Conservation (phyloP, 2,888 invertebrate genomes). For the Lypha dubia region DNA sequence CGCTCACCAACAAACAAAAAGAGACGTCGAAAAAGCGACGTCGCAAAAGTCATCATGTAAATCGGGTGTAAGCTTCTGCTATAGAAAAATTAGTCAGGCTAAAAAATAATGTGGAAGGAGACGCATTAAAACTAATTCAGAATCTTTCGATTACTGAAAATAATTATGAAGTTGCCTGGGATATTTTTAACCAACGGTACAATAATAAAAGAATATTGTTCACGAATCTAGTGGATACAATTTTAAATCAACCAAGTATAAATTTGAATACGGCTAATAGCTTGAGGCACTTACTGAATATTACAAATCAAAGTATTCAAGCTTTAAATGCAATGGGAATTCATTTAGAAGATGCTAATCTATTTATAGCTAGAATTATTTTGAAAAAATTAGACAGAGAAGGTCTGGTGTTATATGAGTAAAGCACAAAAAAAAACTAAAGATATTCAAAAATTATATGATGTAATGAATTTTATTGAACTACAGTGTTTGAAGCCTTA, state of each 20-base stretch:
- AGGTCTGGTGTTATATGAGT: not conserved
- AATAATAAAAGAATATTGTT: not conserved
- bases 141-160: not conserved
- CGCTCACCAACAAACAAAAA: no score
- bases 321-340: not conserved
- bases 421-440: not conserved
- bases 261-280: not conserved
- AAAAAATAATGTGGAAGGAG: not conserved
- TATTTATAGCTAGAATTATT: not conserved
- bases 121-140: not conserved
- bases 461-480: not conserved
- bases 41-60: no score
- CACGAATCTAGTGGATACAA: not conserved
- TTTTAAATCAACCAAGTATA: not conserved
- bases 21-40: no score
- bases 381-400: not conserved
- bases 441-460: not conserved
- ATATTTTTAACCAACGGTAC: not conserved
- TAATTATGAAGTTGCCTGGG: not conserved
- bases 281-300: not conserved
- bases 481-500: not conserved
- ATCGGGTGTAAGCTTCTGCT: conserved; percentile 10
- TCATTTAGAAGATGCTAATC: not conserved
- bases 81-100: not conserved
- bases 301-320: not conserved